Evolutionary conservation across 2,113 vertebrate species (phyloP).

Genomic region (Anguilla japonica): DNA sequence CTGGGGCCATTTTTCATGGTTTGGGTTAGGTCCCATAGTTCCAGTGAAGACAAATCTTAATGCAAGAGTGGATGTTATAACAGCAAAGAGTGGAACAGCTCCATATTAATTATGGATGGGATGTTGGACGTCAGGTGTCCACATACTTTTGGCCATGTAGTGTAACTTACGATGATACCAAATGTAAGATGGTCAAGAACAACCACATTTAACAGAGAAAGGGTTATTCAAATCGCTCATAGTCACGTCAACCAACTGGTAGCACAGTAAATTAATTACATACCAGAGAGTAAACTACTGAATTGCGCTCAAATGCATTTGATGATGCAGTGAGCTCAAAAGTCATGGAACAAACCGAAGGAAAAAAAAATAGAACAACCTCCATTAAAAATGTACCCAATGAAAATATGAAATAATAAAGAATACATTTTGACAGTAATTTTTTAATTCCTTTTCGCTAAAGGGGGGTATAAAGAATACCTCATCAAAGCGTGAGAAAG

Average conservation of each 20-base stretch:
- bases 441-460: background rate
- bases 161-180: no score
- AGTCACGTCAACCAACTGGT: constrained; percentile 36
- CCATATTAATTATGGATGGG: no score
- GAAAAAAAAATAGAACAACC: no score
- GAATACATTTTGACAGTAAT: background rate
- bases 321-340: background rate
- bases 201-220: constrained; percentile 35
- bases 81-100: no score
- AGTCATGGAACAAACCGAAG: background rate
- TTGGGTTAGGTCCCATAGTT: no score
- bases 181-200: background rate
- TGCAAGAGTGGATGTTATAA: no score
- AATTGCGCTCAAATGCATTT: constrained; percentile 31
- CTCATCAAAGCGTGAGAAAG: no score
- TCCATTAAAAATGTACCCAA: background rate
- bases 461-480: background rate
- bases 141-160: no score
- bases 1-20: no score
- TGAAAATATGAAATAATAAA: background rate
- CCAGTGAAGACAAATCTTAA: no score
- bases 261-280: constrained; percentile 45
- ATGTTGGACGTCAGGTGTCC: no score
- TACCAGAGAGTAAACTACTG: constrained; percentile 34
- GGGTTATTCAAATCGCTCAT: constrained; percentile 21